These are phyloP conservation scores for Panthera uncia DNA, from an alignment of 2,113 vertebrate species.

Conservation along the genomic window DNA sequence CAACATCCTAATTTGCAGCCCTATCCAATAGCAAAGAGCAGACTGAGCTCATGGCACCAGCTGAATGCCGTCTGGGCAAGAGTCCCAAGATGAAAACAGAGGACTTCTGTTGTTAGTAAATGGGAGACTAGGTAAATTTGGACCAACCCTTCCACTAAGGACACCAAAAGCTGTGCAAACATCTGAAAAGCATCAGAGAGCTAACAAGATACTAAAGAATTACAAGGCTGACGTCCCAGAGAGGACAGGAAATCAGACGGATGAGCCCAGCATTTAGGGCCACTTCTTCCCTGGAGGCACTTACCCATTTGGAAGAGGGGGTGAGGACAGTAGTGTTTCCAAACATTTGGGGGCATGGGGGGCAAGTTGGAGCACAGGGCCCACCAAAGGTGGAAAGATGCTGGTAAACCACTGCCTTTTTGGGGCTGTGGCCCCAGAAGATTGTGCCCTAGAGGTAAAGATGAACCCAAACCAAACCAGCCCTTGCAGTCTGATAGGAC, in stretches of 20 bases:
- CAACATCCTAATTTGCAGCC: neutral
- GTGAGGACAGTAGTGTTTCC: neutral
- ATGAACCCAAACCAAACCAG: neutral
- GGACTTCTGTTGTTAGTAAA: neutral
- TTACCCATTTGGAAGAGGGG: neutral
- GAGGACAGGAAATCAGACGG: neutral
- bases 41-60: neutral
- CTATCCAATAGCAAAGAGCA: neutral
- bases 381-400: neutral
- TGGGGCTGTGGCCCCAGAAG: neutral
- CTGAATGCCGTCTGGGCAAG: neutral
- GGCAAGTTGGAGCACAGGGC: neutral
- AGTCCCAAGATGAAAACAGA: conserved; percentile 13
- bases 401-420: neutral
- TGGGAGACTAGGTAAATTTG: neutral
- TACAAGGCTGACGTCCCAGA: neutral
- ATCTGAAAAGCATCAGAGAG: neutral
- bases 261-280: neutral
- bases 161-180: neutral
- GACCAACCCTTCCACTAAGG: neutral
- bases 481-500: neutral
- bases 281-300: neutral
- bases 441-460: neutral
- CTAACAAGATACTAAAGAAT: neutral
- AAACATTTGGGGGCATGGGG: neutral